These are phyloP conservation scores for Cirrhinus mrigala DNA, from an alignment of 2,797 vertebrate species.

Conservation along the genomic window DNA sequence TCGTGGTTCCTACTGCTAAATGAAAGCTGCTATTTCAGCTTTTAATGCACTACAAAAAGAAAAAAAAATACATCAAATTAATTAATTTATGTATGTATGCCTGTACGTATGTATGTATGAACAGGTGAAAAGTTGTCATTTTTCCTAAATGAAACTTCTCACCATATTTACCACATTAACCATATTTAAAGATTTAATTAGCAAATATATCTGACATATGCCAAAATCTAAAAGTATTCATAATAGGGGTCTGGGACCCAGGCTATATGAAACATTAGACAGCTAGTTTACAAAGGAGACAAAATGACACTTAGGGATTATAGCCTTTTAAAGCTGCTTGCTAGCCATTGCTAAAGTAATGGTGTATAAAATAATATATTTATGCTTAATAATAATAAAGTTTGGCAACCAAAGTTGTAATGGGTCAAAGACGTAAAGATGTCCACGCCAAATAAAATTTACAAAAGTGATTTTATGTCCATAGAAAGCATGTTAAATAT, in stretches of 20 bases:
- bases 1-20: slow-evolving; percentile 28
- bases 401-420: no score
- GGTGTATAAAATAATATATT: neutral
- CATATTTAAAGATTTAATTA: neutral
- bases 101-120: no score
- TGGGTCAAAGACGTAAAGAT: no score
- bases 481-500: no score
- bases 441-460: no score
- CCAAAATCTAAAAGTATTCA: neutral
- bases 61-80: no score
- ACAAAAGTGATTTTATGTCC: no score
- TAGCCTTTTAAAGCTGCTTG: neutral
- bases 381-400: no score
- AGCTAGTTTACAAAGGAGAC: neutral
- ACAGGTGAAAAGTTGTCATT: neutral
- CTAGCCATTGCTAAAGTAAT: no score
- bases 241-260: neutral
- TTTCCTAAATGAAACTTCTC: no score
- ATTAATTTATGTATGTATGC: no score
- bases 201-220: neutral
- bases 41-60: neutral
- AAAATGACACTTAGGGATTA: neutral
- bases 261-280: neutral
- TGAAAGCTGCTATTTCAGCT: neutral
- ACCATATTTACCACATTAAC: neutral